Evolutionary conservation across 2,797 vertebrate species (phyloP).

Genomic region (Pteropus rufus): DNA sequence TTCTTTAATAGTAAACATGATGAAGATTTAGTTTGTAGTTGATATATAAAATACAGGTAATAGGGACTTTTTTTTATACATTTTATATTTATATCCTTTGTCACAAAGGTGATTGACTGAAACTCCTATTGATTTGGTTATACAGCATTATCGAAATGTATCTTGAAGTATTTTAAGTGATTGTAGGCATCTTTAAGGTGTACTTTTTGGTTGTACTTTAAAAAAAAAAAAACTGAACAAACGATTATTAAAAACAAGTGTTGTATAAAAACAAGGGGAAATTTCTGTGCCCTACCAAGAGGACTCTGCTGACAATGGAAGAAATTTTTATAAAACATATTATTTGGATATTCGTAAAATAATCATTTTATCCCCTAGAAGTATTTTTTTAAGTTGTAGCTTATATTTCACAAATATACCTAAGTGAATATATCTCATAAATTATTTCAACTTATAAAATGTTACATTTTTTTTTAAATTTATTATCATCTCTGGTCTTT

Average conservation of each 20-base stretch:
- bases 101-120: neutral
- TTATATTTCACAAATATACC: neutral
- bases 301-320: neutral
- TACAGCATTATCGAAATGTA: neutral
- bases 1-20: neutral
- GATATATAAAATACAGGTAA: slow-evolving; percentile 12
- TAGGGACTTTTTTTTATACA: slow-evolving; percentile 38
- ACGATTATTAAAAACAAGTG: neutral
- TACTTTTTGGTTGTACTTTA: neutral
- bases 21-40: neutral
- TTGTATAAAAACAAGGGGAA: neutral
- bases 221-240: neutral
- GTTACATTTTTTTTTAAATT: neutral
- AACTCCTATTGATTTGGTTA: neutral
- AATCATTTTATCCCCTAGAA: neutral
- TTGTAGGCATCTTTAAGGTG: neutral
- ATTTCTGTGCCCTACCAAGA: neutral
- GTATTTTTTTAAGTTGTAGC: neutral
- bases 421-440: neutral
- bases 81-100: slow-evolving; percentile 24
- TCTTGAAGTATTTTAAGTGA: neutral
- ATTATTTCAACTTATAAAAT: neutral
- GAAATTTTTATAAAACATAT: neutral
- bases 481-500: neutral
- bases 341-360: neutral